phyloP scores from a whole-genome alignment of 2,797 vertebrate genomes.

The Spinus pinus region DNA sequence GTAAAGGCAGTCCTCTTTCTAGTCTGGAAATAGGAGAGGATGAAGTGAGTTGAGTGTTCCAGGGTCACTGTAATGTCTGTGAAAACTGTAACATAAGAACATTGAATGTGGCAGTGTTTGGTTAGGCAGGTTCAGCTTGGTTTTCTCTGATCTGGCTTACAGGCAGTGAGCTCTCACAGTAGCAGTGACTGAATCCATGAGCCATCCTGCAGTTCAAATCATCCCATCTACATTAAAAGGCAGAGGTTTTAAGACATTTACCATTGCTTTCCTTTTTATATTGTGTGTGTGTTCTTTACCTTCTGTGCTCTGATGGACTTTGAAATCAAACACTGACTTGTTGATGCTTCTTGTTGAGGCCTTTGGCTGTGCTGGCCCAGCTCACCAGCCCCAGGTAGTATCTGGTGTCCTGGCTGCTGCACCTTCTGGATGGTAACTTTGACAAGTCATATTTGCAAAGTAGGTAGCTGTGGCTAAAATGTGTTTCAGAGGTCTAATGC shows the following conservation, averaged over 20 bases:
- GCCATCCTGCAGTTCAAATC: neutral
- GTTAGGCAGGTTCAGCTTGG: neutral
- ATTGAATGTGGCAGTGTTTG: neutral
- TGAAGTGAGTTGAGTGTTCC: neutral
- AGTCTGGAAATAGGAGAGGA: neutral
- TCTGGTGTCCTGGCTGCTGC: neutral
- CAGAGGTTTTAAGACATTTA: neutral
- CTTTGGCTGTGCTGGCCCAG: neutral
- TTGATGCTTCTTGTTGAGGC: neutral
- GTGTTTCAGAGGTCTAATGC: neutral
- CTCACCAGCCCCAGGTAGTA: neutral
- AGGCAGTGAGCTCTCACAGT: neutral
- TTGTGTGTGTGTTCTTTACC: neutral
- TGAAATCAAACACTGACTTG: neutral
- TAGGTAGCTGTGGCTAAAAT: neutral
- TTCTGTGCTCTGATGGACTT: neutral
- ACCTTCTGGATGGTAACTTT: neutral
- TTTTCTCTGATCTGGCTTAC: neutral
- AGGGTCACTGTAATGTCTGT: neutral
- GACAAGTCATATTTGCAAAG: neutral
- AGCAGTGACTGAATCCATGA: fast-evolving
- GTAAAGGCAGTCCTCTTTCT: neutral
- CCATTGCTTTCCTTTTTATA: neutral
- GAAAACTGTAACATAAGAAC: neutral
- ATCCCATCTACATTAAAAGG: neutral